Evolutionary conservation across 2,113 vertebrate species (phyloP), one percentile per base, ranked within the genome.

Genomic region (Rhinolophus ferrumequinum): DNA sequence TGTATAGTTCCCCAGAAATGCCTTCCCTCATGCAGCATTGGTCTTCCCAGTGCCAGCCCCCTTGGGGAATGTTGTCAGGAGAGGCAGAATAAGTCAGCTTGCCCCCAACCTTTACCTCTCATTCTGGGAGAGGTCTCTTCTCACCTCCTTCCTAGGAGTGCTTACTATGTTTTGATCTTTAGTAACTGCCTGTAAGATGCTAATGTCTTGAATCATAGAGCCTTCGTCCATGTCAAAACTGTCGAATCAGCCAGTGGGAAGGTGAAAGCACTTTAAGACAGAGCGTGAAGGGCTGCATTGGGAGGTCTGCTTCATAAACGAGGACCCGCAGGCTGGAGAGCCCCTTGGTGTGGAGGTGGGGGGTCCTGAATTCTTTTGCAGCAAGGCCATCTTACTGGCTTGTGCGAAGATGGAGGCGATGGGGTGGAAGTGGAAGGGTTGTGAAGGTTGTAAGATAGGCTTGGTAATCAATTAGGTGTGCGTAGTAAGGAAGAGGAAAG

Each of bases 291-390:
- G 64, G 77, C 69, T 2, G 5, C 19, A 4, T 18, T 3, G 0
- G 66, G 88, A 21, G n/a, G 52, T 33, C 56, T 3, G 16, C 76
- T 35, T 10, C n/a, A 6, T 7, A 33, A 60, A 52, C 2, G 1
- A 85, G 33, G n/a, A 52, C 14, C 44, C 11, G 3, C 5, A 4
- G 38, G 62, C 56, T 11, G 0, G 8, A 70, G 62, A 33, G 16
- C 58, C 28, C n/a, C 1, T 2, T 7, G 0, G 10, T 6, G 24
- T 4, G 22, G 10, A 26, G 6, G 0, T 0, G 2, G 54, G 35
- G 73, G 33, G 8, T 41, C 62, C 67, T 38, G 72, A 6, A 21
- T 28, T 14, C 33, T 28, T 6, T n/a, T 12, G 54, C 24, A 1
- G 2, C 9, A 2, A 28, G n/a, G 8, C 44, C 76, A 5, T 30